phyloP scores from a whole-genome alignment of 2,113 vertebrate species.

The Salvelinus namaycush region DNA sequence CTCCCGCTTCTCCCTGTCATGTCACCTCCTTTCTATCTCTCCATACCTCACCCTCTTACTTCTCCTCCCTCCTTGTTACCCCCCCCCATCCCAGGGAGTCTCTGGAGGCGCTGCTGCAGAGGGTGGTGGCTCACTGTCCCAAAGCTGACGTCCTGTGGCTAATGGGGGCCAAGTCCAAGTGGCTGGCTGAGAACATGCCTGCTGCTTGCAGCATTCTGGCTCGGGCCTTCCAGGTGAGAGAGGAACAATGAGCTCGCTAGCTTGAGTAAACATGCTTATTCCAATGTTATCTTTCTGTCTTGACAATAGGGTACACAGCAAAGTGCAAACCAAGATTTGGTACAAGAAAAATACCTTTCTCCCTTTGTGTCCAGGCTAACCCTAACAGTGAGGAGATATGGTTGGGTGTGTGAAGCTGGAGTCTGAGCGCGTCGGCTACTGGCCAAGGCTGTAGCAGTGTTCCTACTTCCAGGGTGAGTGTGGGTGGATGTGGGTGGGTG shows the following conservation, averaged over 20 bases:
- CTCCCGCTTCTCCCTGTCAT: no score
- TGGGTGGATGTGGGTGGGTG: not conserved
- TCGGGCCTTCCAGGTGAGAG: conserved; percentile 92
- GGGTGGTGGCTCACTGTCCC: conserved; percentile 96
- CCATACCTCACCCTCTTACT: not conserved
- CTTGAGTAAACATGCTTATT: no score
- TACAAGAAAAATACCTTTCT: not conserved
- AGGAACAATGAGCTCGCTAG: no score
- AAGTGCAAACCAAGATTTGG: not conserved
- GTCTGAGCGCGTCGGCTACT: conserved; percentile 75
- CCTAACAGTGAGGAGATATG: conserved; percentile 99
- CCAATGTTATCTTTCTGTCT: no score
- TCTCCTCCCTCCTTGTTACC: not conserved
- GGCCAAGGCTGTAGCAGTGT: conserved; percentile 79
- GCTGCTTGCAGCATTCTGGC: conserved; percentile 96
- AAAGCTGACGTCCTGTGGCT: conserved; percentile 98
- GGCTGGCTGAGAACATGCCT: conserved; percentile 94
- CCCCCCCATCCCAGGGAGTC: conserved; percentile 80
- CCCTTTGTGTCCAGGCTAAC: conserved; percentile 80
- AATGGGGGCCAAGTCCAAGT: conserved; percentile 98
- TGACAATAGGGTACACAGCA: no score
- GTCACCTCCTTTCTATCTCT: not conserved
- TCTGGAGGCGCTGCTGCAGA: conserved; percentile 91
- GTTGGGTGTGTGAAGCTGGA: conserved; percentile 96
- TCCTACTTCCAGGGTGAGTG: conserved; percentile 88